A percentile compares a stretch with the other conserved stretches of the same genome.
Conservation (phyloP, 2,113 vertebrate species). For the Coturnix japonica region DNA sequence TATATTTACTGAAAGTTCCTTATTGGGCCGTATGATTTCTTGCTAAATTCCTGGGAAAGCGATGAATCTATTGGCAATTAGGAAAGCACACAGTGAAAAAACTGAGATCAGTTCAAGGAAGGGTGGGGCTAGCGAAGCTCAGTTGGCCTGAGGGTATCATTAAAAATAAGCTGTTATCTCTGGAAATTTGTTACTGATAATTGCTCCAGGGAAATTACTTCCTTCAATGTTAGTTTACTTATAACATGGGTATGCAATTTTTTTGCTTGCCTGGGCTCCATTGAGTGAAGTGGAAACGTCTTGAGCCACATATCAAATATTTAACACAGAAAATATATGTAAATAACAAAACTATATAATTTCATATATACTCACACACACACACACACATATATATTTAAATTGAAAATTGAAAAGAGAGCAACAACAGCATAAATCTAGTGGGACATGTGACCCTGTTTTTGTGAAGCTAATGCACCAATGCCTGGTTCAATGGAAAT, state of each 20-base stretch:
- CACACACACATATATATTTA: too few species aligned
- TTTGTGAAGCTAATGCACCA: background rate
- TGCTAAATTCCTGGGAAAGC: conserved; percentile 17
- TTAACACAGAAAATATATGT: background rate
- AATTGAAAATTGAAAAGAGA: background rate
- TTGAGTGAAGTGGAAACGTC: background rate
- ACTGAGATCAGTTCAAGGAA: background rate
- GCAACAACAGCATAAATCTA: background rate
- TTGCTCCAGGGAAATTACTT: background rate
- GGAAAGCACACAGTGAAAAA: background rate
- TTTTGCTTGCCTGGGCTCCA: background rate
- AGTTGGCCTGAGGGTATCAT: background rate
- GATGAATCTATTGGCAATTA: background rate
- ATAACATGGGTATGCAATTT: background rate
- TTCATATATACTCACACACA: background rate
- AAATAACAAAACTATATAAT: background rate
- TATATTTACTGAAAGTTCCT: background rate
- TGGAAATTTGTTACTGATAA: background rate
- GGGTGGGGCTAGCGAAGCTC: background rate
- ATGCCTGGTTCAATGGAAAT: background rate
- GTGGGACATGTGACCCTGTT: background rate
- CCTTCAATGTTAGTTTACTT: accelerated
- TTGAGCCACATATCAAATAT: background rate
- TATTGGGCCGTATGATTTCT: background rate
- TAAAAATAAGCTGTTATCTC: background rate